Conservation (phyloP, 2,113 vertebrate species). For the Forbesichthys papilliferus region DNA sequence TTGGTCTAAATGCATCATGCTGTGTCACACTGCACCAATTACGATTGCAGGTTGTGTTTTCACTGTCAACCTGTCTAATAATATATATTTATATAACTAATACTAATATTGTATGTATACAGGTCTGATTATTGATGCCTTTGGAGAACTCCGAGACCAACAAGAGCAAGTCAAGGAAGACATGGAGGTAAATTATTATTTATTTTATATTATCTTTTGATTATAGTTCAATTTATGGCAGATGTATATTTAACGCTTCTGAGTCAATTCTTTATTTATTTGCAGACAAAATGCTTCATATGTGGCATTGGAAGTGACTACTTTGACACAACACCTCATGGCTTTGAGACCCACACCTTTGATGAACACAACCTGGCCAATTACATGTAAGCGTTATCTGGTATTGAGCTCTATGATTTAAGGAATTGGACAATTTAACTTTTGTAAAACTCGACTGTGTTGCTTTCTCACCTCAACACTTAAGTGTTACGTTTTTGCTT, state of each 20-base stretch:
- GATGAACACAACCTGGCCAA: slow-evolving; percentile 93
- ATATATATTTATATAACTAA: background rate
- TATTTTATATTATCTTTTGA: background rate
- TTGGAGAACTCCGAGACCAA: slow-evolving; percentile 87
- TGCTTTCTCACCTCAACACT: too few species aligned
- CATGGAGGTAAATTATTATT: slow-evolving; percentile 82
- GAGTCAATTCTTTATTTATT: slow-evolving; percentile 10
- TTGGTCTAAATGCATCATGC: too few species aligned
- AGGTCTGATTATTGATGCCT: slow-evolving; percentile 89
- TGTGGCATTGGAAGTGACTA: slow-evolving; percentile 93
- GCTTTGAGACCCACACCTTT: slow-evolving; percentile 90
- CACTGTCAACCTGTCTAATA: background rate
- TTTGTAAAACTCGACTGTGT: too few species aligned
- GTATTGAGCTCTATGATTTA: background rate
- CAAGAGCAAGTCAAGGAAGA: slow-evolving; percentile 90
- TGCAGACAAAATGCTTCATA: slow-evolving; percentile 93
- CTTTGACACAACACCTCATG: slow-evolving; percentile 90
- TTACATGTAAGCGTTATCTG: slow-evolving; percentile 75
- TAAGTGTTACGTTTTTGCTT: too few species aligned
- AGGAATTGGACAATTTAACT: too few species aligned
- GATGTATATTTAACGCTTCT: background rate
- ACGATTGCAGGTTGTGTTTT: background rate
- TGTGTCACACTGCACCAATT: too few species aligned
- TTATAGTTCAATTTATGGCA: background rate
- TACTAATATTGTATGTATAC: slow-evolving; percentile 12